phyloP scores from a whole-genome alignment of 1,140 invertebrate genomes.

The Caerostris darwini region DNA sequence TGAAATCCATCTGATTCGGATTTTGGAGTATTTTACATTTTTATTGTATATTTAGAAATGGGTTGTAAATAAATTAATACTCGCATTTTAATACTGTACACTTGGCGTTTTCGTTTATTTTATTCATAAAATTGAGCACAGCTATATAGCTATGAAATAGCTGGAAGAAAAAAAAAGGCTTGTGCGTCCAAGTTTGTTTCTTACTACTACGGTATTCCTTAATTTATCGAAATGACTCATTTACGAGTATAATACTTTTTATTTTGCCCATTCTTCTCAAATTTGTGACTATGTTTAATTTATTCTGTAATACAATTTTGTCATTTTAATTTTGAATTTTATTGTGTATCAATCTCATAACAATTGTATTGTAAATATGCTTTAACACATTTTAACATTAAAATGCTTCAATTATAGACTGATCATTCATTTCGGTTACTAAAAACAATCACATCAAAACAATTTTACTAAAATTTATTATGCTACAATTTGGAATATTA shows the following conservation, averaged over 20 bases:
- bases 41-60: neutral
- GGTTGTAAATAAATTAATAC: conserved; percentile 3
- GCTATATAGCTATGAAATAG: neutral
- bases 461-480: too few relatives aligned
- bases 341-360: neutral
- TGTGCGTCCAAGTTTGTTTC: neutral
- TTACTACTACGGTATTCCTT: neutral
- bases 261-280: neutral
- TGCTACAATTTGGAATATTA: too few relatives aligned
- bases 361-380: conserved; percentile 8
- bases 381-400: conserved; percentile 24
- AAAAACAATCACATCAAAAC: too few relatives aligned
- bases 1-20: neutral
- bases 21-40: neutral
- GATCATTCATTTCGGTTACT: too few relatives aligned
- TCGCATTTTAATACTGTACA: neutral
- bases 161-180: neutral
- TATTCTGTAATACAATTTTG: neutral
- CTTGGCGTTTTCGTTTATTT: neutral
- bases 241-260: neutral
- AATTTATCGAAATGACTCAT: neutral
- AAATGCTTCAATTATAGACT: neutral
- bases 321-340: conserved; percentile 18
- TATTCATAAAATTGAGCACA: neutral
- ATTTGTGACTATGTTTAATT: neutral